Evolutionary conservation across 92 coral and sea anemone species (phyloP), one percentile per base, ranked within the genome.

Genomic region (Zoanthus solanderi): DNA sequence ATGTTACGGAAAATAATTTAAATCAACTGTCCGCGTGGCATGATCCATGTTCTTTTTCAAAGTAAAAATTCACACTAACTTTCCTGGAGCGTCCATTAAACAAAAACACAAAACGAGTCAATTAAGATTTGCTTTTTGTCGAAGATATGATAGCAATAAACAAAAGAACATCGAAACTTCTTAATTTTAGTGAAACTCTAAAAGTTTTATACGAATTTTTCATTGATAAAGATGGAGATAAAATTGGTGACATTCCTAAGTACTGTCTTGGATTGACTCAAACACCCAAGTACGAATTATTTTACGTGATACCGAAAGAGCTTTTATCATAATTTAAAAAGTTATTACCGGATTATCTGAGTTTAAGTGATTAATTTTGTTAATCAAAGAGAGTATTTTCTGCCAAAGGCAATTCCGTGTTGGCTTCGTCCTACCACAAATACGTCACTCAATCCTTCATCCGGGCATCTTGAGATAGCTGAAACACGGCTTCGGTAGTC

Each of bases 271-370:
- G 8, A 11, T 50, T 50, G 12, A 7, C 9, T 4, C 56, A 50
- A 42, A 46, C 75, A 44, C 8, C 31, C 52, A 81, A 46, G 14
- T 65, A 44, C 34, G 29, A 4, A 46, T 18, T 47, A 52, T 17
- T 66, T 47, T 65, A 81, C 85, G 67, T 10, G 76, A 58, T 61
- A 66, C 75, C 73, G 30, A 65, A 46, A 44, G 0, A 23, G 74
- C 6, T 65, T 47, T 45, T 34, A 42, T 47, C 29, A 53, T 17
- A 50, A 77, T 4, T 17, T 10, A 14, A 18, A 18, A 67, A 75
- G 45, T 58, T 81, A 65, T 46, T 45, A 73, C 42, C 85, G 71
- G 85, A 81, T 81, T 81, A 81, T 65, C 75, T 47, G 61, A 45
- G 12, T 81, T 80, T 31, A 58, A 47, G 44, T 14, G 74, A 66